phyloP scores from a whole-genome alignment of 2,113 vertebrate species.

The Pavo muticus region DNA sequence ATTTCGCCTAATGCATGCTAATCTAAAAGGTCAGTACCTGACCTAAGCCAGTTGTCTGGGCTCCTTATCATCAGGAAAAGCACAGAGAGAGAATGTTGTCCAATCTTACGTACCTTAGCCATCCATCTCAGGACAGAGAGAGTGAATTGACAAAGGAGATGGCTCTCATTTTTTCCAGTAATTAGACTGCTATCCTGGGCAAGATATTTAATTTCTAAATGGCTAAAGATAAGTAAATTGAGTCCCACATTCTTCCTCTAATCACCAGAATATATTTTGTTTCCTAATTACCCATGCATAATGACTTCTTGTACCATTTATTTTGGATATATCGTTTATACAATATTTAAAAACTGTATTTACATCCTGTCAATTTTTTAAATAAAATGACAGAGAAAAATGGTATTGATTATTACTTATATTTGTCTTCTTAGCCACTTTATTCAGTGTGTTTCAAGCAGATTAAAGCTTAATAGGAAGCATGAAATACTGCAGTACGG shows the following conservation, averaged over 20 bases:
- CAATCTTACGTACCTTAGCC: not conserved
- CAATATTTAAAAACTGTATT: not conserved
- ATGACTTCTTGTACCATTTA: not conserved
- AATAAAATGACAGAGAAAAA: not conserved
- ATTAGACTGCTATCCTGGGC: not conserved
- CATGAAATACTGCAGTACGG: not conserved
- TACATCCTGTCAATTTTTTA: not conserved
- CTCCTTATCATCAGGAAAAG: not conserved
- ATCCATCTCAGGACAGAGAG: not conserved
- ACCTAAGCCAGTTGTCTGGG: not conserved
- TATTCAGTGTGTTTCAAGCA: not conserved
- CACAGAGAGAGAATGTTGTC: not conserved
- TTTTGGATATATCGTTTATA: not conserved
- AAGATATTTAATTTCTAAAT: not conserved
- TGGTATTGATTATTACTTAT: not conserved
- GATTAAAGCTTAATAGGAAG: constrained; percentile 13
- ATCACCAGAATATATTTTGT: not conserved
- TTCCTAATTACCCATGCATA: not conserved
- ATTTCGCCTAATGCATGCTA: not conserved
- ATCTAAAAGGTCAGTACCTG: not conserved
- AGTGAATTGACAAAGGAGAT: not conserved
- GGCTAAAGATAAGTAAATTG: not conserved
- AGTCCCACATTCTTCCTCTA: not conserved
- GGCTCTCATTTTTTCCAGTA: not conserved
- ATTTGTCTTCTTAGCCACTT: not conserved